Evolutionary conservation across 2,888 invertebrate species (phyloP).

Genomic region (Chrysomela aeneicollis): DNA sequence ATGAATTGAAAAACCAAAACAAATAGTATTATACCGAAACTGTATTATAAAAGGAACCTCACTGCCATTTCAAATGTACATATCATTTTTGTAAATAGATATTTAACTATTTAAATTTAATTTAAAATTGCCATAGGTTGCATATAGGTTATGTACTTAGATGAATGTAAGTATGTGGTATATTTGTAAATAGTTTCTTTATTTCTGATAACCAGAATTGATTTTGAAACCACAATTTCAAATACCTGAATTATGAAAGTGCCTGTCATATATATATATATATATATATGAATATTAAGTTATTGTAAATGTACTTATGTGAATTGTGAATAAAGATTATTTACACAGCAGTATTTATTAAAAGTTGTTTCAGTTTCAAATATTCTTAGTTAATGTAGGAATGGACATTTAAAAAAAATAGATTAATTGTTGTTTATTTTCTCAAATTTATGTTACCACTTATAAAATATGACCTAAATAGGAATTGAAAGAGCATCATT

Average conservation of each 20-base stretch:
- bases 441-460: slow-evolving; percentile 4
- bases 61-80: slow-evolving; percentile 45
- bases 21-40: slow-evolving; percentile 40
- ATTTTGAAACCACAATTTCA: not conserved
- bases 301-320: slow-evolving; percentile 3
- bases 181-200: slow-evolving; percentile 8
- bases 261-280: too few relatives aligned
- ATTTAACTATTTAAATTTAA: slow-evolving; percentile 36
- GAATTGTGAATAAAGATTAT: slow-evolving; percentile 2
- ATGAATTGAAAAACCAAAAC: slow-evolving; percentile 19
- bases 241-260: slow-evolving; percentile 1
- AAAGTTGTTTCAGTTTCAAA: not conserved
- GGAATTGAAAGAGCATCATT: slow-evolving; percentile 80
- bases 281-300: not conserved
- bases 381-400: too few relatives aligned
- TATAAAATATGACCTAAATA: slow-evolving; percentile 23
- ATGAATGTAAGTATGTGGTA: slow-evolving; percentile 4
- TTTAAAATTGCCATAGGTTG: slow-evolving; percentile 31
- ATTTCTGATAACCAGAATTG: not conserved
- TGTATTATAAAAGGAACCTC: slow-evolving; percentile 42
- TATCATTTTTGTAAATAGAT: slow-evolving; percentile 45
- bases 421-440: not conserved
- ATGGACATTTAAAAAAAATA: too few relatives aligned
- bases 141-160: slow-evolving; percentile 8
- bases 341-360: not conserved